Percentiles rank a stretch among this genome's conserved stretches.
Evolutionary conservation across 2,113 vertebrate genomes (phyloP).

Genomic region (Coregonus clupeaformis): DNA sequence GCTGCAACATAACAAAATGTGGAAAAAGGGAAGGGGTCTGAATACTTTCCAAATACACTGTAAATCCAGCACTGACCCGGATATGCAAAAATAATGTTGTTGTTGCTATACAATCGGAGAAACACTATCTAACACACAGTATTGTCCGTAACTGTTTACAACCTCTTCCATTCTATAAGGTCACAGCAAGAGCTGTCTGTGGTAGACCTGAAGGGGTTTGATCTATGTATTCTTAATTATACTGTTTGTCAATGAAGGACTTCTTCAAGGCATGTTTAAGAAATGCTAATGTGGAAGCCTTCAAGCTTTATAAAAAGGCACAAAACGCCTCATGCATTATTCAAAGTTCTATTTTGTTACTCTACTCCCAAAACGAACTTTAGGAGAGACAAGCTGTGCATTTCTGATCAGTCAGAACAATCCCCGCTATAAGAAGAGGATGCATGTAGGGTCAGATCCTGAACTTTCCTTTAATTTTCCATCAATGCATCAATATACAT

Average conservation of each 20-base stretch:
- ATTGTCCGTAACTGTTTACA: too few species aligned
- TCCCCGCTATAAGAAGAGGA: slow-evolving; percentile 34
- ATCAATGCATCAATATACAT: slow-evolving; percentile 3
- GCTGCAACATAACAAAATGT: too few species aligned
- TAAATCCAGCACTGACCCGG: too few species aligned
- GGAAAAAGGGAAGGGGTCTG: too few species aligned
- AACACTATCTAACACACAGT: too few species aligned
- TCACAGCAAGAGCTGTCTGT: slow-evolving; percentile 21
- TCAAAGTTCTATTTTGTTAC: slow-evolving; percentile 48
- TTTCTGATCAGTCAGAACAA: slow-evolving; percentile 48
- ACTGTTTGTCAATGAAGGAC: slow-evolving; percentile 52
- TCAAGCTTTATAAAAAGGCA: slow-evolving; percentile 57
- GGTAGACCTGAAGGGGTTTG: slow-evolving; percentile 35
- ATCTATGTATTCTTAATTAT: slow-evolving; percentile 45
- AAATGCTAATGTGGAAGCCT: slow-evolving; percentile 57
- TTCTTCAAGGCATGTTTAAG: slow-evolving; percentile 52
- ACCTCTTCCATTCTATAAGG: slow-evolving; percentile 11
- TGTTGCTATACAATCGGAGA: background rate
- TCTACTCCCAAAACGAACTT: slow-evolving; percentile 49
- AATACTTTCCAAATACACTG: too few species aligned
- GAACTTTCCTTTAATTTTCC: background rate
- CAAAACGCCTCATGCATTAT: slow-evolving; percentile 68
- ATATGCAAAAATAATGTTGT: background rate
- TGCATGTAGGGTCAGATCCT: background rate
- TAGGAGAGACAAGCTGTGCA: slow-evolving; percentile 39